A percentile compares a stretch with the other conserved stretches of the same genome.
Conservation (phyloP, 2,113 vertebrate species). For the Dendrocopos noguchii region DNA sequence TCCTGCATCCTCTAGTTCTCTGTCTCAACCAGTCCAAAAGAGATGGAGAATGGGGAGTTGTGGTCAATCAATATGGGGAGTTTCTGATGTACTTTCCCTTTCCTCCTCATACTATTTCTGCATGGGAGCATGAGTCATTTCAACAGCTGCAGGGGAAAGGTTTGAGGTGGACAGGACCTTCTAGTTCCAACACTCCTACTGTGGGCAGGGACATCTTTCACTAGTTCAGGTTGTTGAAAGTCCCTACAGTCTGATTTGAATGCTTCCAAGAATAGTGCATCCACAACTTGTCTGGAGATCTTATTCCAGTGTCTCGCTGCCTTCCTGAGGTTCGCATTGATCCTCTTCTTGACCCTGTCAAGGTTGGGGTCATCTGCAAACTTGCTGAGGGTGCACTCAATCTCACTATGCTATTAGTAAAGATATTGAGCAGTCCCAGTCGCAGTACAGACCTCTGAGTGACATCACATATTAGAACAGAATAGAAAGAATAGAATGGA, state of each 20-base stretch:
- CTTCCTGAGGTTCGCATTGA: neutral
- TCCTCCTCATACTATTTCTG: neutral
- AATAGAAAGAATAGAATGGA: no score
- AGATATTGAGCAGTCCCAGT: neutral
- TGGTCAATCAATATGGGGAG: neutral
- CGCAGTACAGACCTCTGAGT: neutral
- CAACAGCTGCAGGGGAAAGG: neutral
- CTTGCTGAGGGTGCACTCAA: neutral
- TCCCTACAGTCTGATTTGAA: rapidly evolving
- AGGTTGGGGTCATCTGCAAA: neutral
- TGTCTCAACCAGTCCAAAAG: rapidly evolving
- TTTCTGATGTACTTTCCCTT: neutral
- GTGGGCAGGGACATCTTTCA: neutral
- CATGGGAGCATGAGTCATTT: rapidly evolving
- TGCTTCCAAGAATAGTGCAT: neutral
- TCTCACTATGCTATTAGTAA: neutral
- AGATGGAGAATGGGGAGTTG: neutral
- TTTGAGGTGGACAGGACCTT: neutral
- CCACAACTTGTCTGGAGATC: neutral
- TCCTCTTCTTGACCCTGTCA: neutral
- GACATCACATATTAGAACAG: neutral
- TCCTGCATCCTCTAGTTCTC: neutral
- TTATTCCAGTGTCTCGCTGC: neutral
- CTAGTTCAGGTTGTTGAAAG: neutral
- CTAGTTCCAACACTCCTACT: neutral